Conservation (phyloP, 2,113 vertebrate genomes). For the Prionailurus viverrinus region DNA sequence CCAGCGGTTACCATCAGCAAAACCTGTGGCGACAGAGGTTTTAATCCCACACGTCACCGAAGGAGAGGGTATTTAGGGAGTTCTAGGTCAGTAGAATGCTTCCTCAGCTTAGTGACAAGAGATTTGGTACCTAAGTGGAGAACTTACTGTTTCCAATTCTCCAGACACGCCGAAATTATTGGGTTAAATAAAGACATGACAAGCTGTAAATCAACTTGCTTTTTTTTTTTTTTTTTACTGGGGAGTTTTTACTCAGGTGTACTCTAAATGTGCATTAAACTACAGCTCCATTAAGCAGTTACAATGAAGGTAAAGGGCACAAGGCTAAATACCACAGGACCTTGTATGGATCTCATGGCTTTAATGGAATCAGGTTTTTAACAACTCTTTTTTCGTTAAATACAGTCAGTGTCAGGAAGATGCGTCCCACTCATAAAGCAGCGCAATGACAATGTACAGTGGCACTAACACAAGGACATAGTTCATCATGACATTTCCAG, state of each 20-base stretch:
- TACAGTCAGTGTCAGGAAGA: conserved; percentile 98
- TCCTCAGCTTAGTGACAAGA: conserved; percentile 81
- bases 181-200: conserved; percentile 91
- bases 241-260: conserved; percentile 91
- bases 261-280: conserved; percentile 92
- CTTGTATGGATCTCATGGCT: conserved; percentile 94
- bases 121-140: conserved; percentile 85
- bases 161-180: conserved; percentile 85
- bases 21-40: conserved; percentile 56
- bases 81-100: not conserved
- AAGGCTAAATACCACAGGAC: conserved; percentile 96
- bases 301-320: conserved; percentile 94
- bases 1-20: conserved; percentile 67
- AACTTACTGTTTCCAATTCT: conserved; percentile 84
- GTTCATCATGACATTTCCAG: conserved; percentile 99
- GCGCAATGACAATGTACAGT: conserved; percentile 99
- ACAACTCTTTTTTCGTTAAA: conserved; percentile 99
- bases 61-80: conserved; percentile 28
- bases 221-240: conserved; percentile 81
- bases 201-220: conserved; percentile 90
- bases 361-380: conserved; percentile 98
- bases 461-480: conserved; percentile 99
- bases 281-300: conserved; percentile 95
- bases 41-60: not conserved
- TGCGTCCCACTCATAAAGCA: conserved; percentile 98